Conservation (phyloP, 2,888 invertebrate species). For the Rotaria sp. region DNA sequence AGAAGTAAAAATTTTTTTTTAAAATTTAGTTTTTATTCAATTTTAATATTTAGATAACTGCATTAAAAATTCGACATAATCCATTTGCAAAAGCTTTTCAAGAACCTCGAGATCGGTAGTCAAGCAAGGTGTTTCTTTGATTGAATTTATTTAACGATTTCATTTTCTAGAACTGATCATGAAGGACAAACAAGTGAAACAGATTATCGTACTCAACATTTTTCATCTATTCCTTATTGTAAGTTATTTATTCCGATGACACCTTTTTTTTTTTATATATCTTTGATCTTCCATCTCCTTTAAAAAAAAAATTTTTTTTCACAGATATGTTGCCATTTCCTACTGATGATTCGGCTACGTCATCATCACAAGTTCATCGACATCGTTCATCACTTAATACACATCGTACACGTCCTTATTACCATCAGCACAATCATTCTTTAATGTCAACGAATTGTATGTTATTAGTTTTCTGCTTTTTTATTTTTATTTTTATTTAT, state of each 20-base stretch:
- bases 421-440: neutral
- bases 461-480: neutral
- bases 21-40: neutral
- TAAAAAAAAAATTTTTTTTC: neutral
- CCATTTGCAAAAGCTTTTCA: slow-evolving; percentile 93
- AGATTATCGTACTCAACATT: slow-evolving; percentile 7
- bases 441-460: slow-evolving; percentile 5
- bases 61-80: slow-evolving; percentile 89
- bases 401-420: neutral
- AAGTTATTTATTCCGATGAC: neutral
- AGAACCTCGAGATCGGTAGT: neutral
- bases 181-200: neutral
- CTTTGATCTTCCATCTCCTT: slow-evolving; percentile 1
- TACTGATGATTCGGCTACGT: neutral
- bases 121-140: too few relatives aligned
- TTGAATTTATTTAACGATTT: too few relatives aligned
- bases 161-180: neutral
- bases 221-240: slow-evolving; percentile 3
- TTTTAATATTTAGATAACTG: slow-evolving; percentile 59
- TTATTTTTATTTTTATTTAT: neutral
- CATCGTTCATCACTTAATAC: neutral
- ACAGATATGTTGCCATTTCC: slow-evolving; percentile 15
- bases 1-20: slow-evolving; percentile 62
- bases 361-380: slow-evolving; percentile 2
- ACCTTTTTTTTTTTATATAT: neutral